phyloP scores from a whole-genome alignment of 2,113 vertebrate genomes.

The Hiodon tergisus region DNA sequence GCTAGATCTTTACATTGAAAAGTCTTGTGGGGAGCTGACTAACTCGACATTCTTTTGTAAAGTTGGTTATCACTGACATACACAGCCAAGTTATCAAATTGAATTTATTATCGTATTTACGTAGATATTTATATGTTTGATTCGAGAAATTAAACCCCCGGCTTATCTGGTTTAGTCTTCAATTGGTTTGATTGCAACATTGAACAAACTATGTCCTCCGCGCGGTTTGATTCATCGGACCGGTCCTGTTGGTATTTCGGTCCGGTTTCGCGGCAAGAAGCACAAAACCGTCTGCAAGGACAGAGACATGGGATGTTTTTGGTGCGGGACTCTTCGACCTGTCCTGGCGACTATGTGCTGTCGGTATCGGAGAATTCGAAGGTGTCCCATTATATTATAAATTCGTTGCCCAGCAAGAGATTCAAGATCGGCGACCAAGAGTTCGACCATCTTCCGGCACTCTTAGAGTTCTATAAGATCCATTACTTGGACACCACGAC shows the following conservation, averaged over 20 bases:
- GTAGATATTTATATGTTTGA: not conserved
- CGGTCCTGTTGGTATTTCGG: slow-evolving; percentile 94
- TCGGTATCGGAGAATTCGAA: slow-evolving; percentile 96
- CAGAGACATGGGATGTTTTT: slow-evolving; percentile 93
- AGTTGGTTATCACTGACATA: too few relatives aligned
- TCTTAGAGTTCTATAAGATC: slow-evolving; percentile 98
- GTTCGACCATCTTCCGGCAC: slow-evolving; percentile 85
- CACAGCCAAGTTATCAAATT: too few relatives aligned
- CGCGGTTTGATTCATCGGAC: slow-evolving; percentile 89
- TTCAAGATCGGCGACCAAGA: slow-evolving; percentile 98
- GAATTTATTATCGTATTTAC: not conserved
- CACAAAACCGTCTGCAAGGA: slow-evolving; percentile 86
- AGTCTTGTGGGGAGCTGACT: too few relatives aligned
- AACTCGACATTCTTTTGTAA: too few relatives aligned
- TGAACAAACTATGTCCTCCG: slow-evolving; percentile 73
- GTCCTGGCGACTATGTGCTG: slow-evolving; percentile 93
- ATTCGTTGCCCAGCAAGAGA: slow-evolving; percentile 87
- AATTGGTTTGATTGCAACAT: slow-evolving; percentile 9
- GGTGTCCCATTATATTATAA: slow-evolving; percentile 98
- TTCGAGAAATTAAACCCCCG: not conserved
- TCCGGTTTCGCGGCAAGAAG: slow-evolving; percentile 83
- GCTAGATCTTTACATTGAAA: too few relatives aligned
- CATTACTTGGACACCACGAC: slow-evolving; percentile 99
- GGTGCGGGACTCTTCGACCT: slow-evolving; percentile 94
- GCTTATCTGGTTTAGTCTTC: slow-evolving; percentile 4